Evolutionary conservation across 2,797 vertebrate species (phyloP), one percentile per base, ranked within the genome.

Genomic region (Macropus fuliginosus): DNA sequence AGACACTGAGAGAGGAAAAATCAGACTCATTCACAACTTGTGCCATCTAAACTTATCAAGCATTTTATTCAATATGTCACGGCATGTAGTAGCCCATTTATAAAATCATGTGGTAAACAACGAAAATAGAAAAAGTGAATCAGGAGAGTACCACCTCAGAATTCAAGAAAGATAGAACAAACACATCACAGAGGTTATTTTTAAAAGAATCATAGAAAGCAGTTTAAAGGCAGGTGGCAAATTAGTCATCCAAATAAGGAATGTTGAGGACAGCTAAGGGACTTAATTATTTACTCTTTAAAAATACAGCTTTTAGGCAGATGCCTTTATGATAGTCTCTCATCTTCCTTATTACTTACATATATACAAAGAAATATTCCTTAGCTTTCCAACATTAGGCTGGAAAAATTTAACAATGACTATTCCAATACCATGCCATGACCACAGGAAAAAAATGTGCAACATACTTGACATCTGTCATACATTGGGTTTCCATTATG

Each of bases 21-120:
- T 91, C 14, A 34, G 95, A 94, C 95, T 95, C 46, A 96, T 96
- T 95, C 91, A 90, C 24, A 92, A 9, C 52, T 97, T 50, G 56
- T 91, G 92, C 74, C 92, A 91, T 21, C 96, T 0, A 92, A 91
- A 87, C 94, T 0, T 66, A 81, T 81, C n/a, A 46, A 97, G 91
- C 31, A 92, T 96, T 97, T 92, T 62, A 97, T 95, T 95, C 95
- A 97, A 96, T 89, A 66, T 11, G 55, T 96, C 97, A 94, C 16
- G 31, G 18, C n/a, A 94, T 0, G 91, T 81, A 57, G 94, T 28
- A 54, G n/a, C 62, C 92, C 1, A 56, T 95, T 93, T 95, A 50
- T 92, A 81, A 92, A 81, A 81, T 24, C n/a, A 46, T 81, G 66
- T 18, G 46, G 66, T 81, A 81, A 21, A 81, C 66, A 81, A n/a